Evolutionary conservation across 2,113 vertebrate genomes (phyloP), one percentile per base, ranked within the genome.

Genomic region (Megatriorchis doriae): DNA sequence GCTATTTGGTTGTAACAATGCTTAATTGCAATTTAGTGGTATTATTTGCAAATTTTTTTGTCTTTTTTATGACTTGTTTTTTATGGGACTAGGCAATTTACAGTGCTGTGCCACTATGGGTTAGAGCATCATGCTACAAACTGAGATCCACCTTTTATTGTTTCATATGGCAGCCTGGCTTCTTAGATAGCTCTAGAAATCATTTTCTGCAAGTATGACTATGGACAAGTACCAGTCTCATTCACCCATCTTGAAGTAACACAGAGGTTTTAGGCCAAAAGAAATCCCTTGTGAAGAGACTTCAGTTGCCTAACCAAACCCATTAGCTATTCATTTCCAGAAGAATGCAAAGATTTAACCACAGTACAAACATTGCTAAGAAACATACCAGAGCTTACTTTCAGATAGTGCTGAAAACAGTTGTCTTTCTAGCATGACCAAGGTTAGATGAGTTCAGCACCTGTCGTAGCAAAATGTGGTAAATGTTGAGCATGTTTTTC

Each of bases 401-500:
- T 63, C 71, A 91, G 43, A n/a, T 5, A 61, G 19, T 3, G 0
- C 32, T 81, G 86, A 56, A 82, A 94, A 94, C 81, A 89, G 80
- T 65, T 95, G 89, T 63, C 58, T 68, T 50, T 72, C 47, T 62
- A 38, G 43, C 45, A 55, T 47, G 38, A 50, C n/a, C 34, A 59
- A 75, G 66, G 70, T 70, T 75, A 87, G 91, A 92, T 62, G 78
- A 94, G 67, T 87, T 77, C 66, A 91, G 42, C 94, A 96, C 73
- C 86, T 94, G 91, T 66, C 87, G 48, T 32, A 80, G 48, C 43
- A 89, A 84, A 94, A 81, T 71, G 34, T 56, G 42, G 11, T 85
- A 81, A 75, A 26, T 68, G 31, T 16, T 23, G 63, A 82, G 38
- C 0, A 0, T 90, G 87, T 62, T 89, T 94, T 95, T 77, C 84